These are phyloP conservation scores for Propithecus deckenii DNA, from an alignment of 2,797 vertebrate genomes.

Conservation along the genomic window DNA sequence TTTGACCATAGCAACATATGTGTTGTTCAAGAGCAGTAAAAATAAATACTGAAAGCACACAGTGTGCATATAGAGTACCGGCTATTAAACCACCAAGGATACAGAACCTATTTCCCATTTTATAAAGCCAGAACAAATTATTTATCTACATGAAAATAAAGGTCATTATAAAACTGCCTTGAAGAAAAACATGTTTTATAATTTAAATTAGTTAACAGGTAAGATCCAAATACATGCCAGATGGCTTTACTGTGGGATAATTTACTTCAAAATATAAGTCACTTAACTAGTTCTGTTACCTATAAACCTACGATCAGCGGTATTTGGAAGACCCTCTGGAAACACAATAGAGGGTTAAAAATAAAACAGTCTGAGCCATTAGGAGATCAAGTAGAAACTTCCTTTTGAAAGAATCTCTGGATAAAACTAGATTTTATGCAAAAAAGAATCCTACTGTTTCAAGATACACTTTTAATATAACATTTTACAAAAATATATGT, in stretches of 20 bases:
- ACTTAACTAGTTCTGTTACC: neutral
- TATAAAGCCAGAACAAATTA: conserved; percentile 8
- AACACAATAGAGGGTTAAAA: neutral
- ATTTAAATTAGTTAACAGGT: neutral
- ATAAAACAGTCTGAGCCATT: neutral
- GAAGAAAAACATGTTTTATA: neutral
- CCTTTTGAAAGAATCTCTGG: neutral
- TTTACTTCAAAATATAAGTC: neutral
- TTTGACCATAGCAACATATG: neutral
- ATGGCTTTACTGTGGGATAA: neutral
- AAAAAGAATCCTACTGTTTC: neutral
- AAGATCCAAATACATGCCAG: neutral
- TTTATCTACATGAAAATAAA: neutral
- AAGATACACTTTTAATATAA: neutral
- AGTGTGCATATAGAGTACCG: neutral
- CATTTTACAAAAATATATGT: neutral
- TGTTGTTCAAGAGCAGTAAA: neutral
- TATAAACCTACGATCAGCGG: neutral
- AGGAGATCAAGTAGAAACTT: neutral
- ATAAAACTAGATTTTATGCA: neutral
- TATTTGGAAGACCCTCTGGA: neutral
- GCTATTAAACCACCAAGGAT: neutral
- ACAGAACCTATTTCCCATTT: neutral
- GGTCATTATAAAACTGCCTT: neutral
- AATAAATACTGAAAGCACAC: neutral